These are phyloP conservation scores for Apaloderma vittatum DNA, from an alignment of 2,113 vertebrate genomes.

Conservation along the genomic window DNA sequence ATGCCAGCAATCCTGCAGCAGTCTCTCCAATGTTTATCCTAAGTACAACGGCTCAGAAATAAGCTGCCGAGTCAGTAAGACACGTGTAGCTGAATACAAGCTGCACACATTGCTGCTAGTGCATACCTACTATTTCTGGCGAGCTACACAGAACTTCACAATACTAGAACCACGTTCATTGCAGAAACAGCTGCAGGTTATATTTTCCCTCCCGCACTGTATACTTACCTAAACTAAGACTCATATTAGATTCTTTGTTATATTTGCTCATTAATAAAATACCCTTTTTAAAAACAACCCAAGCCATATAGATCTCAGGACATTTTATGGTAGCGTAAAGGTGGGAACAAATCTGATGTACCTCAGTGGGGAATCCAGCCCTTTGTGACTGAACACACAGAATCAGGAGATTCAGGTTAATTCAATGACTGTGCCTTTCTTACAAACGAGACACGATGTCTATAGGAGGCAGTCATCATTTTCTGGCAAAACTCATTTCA, in stretches of 20 bases:
- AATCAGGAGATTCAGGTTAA: neutral
- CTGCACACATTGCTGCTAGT: neutral
- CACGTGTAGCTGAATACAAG: neutral
- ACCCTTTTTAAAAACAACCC: neutral
- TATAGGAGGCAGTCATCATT: neutral
- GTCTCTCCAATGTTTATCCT: neutral
- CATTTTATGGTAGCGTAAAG: neutral
- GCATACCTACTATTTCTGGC: neutral
- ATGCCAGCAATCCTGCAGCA: constrained; percentile 11
- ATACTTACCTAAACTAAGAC: neutral
- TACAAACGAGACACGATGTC: neutral
- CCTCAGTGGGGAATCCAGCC: neutral
- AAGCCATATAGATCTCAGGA: neutral
- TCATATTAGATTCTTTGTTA: neutral
- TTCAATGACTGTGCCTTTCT: neutral
- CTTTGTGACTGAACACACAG: neutral
- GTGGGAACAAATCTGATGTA: neutral
- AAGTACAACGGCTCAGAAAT: constrained; percentile 33
- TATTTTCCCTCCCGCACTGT: neutral
- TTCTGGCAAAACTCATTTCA: constrained; percentile 32
- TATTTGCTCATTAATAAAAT: neutral
- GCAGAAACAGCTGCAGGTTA: neutral
- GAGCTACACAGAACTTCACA: neutral
- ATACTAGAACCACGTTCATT: neutral
- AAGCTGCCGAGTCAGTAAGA: constrained; percentile 18